phyloP scores from a whole-genome alignment of 2,888 invertebrate genomes.

The Pristionchus japonicus region DNA sequence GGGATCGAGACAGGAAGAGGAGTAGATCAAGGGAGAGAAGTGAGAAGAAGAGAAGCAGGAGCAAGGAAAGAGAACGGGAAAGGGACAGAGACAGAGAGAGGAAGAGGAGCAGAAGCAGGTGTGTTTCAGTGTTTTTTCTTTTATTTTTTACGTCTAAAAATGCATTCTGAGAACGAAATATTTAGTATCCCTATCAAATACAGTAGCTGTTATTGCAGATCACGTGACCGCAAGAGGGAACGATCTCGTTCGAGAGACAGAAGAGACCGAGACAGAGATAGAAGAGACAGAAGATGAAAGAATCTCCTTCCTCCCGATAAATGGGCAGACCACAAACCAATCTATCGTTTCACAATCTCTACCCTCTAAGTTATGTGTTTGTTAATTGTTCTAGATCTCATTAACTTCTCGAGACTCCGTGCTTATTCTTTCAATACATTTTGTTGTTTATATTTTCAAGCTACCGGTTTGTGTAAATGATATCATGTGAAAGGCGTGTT shows the following conservation, averaged over 20 bases:
- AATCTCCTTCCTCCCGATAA: not conserved
- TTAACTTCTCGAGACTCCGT: not conserved
- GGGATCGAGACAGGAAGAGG: constrained; percentile 50
- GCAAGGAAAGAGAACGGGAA: constrained; percentile 48
- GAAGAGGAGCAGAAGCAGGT: constrained; percentile 38
- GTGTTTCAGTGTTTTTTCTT: not conserved
- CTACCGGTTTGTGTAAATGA: constrained; percentile 22
- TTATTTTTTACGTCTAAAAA: not conserved
- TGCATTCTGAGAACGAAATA: not conserved
- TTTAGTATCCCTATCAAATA: not conserved
- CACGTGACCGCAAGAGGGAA: constrained; percentile 53
- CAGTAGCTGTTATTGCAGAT: not conserved
- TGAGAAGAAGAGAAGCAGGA: constrained; percentile 48
- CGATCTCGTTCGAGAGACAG: constrained; percentile 54
- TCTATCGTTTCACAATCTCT: constrained; percentile 32
- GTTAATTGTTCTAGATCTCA: constrained; percentile 23
- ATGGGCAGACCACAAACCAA: not conserved
- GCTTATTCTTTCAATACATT: not conserved
- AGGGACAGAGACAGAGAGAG: constrained; percentile 47
- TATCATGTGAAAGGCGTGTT: not conserved
- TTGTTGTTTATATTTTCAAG: not conserved
- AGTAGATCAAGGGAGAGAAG: constrained; percentile 51
- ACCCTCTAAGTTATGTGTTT: not conserved
- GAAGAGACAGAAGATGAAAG: constrained; percentile 41
- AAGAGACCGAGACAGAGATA: constrained; percentile 46